Conservation (phyloP, 2,113 vertebrate genomes). For the Gallinago jamesoni region DNA sequence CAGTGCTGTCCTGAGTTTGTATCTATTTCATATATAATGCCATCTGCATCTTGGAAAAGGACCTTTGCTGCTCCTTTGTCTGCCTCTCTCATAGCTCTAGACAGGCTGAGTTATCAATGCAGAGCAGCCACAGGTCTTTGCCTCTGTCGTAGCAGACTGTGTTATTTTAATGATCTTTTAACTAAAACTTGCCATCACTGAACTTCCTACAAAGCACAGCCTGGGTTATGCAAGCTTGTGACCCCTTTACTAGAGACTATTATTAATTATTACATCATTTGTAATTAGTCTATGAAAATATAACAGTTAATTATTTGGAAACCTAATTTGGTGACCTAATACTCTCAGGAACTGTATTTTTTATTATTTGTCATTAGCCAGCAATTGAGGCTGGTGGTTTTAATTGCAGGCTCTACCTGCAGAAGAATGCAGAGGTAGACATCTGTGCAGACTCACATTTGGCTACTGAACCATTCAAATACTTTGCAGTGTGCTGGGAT, state of each 20-base stretch:
- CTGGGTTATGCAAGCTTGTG: background rate
- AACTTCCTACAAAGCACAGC: background rate
- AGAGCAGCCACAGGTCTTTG: background rate
- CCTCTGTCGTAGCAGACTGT: background rate
- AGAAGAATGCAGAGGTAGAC: background rate
- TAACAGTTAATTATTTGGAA: background rate
- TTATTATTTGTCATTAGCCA: background rate
- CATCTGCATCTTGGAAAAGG: background rate
- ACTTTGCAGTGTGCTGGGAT: background rate
- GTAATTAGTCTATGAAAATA: background rate
- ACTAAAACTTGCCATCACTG: background rate
- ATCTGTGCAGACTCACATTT: background rate
- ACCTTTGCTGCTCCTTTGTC: background rate
- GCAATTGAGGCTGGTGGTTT: background rate
- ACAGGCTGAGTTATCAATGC: background rate
- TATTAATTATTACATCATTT: background rate
- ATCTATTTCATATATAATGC: background rate
- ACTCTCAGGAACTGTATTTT: background rate
- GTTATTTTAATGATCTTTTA: background rate
- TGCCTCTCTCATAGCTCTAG: background rate
- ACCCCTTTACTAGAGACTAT: background rate
- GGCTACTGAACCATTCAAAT: background rate
- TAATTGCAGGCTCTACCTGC: background rate
- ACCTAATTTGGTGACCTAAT: background rate
- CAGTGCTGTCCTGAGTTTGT: background rate